A percentile compares a stretch with the other conserved stretches of the same genome.
Evolutionary conservation across 2,888 invertebrate genomes (phyloP).

Genomic region (Erebia ligea): DNA sequence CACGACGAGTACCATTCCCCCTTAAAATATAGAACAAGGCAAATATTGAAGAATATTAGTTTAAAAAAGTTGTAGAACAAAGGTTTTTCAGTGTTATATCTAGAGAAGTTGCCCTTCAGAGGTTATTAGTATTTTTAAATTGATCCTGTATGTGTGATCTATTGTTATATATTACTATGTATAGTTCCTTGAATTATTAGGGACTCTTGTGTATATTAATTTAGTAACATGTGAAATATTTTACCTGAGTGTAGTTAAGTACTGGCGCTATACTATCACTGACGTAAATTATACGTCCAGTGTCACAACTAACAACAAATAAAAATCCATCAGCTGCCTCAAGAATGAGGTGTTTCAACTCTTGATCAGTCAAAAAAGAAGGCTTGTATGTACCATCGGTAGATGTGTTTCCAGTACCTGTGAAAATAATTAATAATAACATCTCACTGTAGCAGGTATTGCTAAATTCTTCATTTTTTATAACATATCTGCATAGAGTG

Average conservation of each 20-base stretch:
- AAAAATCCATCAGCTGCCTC: conserved; percentile 99
- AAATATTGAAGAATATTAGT: not conserved
- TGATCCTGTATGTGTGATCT: too few species aligned
- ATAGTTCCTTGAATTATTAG: too few species aligned
- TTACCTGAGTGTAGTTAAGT: conserved; percentile 95
- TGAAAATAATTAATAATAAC: conserved; percentile 41
- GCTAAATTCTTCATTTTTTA: not conserved
- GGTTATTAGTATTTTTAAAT: too few species aligned
- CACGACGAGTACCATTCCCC: conserved; percentile 99
- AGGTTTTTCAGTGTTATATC: too few species aligned
- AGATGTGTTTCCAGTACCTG: conserved; percentile 97
- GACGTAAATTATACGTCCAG: conserved; percentile 98
- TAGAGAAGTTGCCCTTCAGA: too few species aligned
- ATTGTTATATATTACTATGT: too few species aligned
- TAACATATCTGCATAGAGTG: not conserved
- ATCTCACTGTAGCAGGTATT: not conserved
- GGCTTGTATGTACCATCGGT: conserved; percentile 99
- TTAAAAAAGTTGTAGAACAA: too few species aligned
- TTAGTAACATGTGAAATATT: not conserved
- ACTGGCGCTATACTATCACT: conserved; percentile 99
- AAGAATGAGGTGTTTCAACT: conserved; percentile 98
- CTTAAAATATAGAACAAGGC: conserved; percentile 58
- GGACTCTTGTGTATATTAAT: not conserved
- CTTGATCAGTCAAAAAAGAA: conserved; percentile 99
- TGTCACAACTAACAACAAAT: conserved; percentile 97